Evolutionary conservation across 2,797 vertebrate species (phyloP).

Genomic region (Geotrypetes seraphini): DNA sequence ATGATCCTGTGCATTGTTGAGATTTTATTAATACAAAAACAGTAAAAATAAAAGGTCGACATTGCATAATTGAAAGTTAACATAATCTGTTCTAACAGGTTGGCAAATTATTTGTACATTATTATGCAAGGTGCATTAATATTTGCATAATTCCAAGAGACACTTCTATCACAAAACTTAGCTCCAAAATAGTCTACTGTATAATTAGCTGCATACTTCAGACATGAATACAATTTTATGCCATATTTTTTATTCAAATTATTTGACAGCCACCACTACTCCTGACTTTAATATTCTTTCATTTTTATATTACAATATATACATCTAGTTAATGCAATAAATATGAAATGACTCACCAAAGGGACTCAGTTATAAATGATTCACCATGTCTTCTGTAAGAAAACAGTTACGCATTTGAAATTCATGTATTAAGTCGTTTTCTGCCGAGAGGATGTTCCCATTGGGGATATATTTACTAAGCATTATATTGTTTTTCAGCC

Average conservation of each 20-base stretch:
- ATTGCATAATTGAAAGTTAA: too few species aligned
- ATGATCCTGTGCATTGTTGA: too few species aligned
- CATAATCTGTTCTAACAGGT: too few species aligned
- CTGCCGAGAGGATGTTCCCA: conserved; percentile 32
- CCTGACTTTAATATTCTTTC: conserved; percentile 16
- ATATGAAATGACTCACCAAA: conserved; percentile 41
- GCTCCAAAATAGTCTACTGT: too few species aligned
- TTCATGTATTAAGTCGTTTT: conserved; percentile 47
- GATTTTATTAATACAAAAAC: too few species aligned
- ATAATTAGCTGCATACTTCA: too few species aligned
- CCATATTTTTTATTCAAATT: neutral
- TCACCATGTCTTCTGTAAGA: conserved; percentile 29
- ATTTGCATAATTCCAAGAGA: too few species aligned
- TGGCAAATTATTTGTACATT: too few species aligned
- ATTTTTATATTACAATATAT: conserved; percentile 34
- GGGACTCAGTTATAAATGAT: conserved; percentile 37
- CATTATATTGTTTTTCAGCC: conserved; percentile 26
- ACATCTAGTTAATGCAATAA: conserved; percentile 40
- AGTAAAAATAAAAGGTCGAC: too few species aligned
- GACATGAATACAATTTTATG: too few species aligned
- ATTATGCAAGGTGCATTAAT: too few species aligned
- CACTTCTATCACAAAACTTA: too few species aligned
- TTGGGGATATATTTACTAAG: conserved; percentile 38
- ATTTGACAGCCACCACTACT: neutral
- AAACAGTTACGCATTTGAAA: conserved; percentile 41